Evolutionary conservation across 2,888 invertebrate genomes (phyloP).

Genomic region (Amblyjoppa fuscipennis): DNA sequence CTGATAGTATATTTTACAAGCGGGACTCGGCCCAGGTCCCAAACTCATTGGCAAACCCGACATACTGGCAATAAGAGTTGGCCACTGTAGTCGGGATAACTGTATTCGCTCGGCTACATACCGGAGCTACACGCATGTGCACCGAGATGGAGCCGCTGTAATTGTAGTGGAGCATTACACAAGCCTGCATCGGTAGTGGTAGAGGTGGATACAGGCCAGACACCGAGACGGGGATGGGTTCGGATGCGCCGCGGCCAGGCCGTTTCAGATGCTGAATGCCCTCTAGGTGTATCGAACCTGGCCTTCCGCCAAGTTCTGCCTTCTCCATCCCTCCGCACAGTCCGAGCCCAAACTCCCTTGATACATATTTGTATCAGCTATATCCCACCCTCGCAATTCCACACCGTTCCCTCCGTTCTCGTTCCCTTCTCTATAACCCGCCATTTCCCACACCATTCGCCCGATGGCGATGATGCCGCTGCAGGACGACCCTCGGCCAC

Average conservation of each 20-base stretch:
- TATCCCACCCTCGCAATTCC: constrained; percentile 56
- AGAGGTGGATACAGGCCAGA: constrained; percentile 47
- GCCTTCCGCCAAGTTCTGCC: constrained; percentile 57
- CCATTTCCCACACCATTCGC: constrained; percentile 35
- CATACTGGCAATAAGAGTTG: constrained; percentile 47
- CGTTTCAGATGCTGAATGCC: constrained; percentile 59
- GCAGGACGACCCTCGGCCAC: constrained; percentile 22
- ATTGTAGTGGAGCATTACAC: constrained; percentile 19
- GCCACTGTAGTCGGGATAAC: constrained; percentile 4
- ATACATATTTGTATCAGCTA: constrained; percentile 67
- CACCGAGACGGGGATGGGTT: constrained; percentile 22
- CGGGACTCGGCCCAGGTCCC: constrained; percentile 13
- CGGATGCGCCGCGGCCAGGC: constrained; percentile 24
- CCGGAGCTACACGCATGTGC: constrained; percentile 13
- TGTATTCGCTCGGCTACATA: constrained; percentile 8
- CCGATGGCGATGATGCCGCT: constrained; percentile 40
- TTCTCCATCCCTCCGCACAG: constrained; percentile 28
- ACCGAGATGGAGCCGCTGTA: constrained; percentile 10
- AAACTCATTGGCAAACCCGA: constrained; percentile 32
- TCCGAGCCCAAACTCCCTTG: constrained; percentile 55
- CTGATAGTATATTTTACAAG: constrained; percentile 48
- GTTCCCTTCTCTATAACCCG: constrained; percentile 15
- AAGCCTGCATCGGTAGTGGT: neutral
- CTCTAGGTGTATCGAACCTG: constrained; percentile 60
- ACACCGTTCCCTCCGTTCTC: constrained; percentile 42